Evolutionary conservation across 2,113 vertebrate species (phyloP).

Genomic region (Monopterus albus): DNA sequence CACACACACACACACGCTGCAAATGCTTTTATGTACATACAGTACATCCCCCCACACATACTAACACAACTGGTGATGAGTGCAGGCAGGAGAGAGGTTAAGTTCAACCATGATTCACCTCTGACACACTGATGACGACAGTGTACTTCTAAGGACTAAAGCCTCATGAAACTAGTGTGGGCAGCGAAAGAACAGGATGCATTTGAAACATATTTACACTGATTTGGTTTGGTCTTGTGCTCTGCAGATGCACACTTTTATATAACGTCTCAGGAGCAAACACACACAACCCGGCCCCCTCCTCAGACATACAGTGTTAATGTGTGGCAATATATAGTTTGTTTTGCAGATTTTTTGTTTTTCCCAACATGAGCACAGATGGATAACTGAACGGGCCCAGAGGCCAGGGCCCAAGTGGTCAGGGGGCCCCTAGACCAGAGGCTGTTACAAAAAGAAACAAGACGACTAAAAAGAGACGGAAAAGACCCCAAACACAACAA

Average conservation of each 20-base stretch:
- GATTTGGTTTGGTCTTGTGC: constrained; percentile 65
- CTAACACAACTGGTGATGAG: neutral
- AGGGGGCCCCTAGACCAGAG: too few relatives aligned
- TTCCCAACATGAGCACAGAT: neutral
- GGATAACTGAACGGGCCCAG: too few relatives aligned
- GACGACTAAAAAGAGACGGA: too few relatives aligned
- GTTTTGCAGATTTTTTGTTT: neutral
- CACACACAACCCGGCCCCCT: constrained; percentile 6
- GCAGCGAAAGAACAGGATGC: constrained; percentile 29
- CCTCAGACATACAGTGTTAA: constrained; percentile 22
- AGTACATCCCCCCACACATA: neutral
- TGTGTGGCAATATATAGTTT: too few relatives aligned
- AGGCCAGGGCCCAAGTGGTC: too few relatives aligned
- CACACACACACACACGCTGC: neutral
- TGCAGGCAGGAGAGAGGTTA: constrained; percentile 10
- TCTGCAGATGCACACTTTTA: constrained; percentile 57
- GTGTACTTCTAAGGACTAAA: constrained; percentile 39
- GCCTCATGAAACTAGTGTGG: constrained; percentile 13
- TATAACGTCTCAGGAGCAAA: constrained; percentile 42
- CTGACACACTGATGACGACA: constrained; percentile 60
- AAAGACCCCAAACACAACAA: too few relatives aligned
- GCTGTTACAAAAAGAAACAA: too few relatives aligned
- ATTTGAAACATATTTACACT: constrained; percentile 51
- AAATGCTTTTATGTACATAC: neutral
- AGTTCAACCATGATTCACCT: constrained; percentile 62